Evolutionary conservation across 2,797 vertebrate species (phyloP), one percentile per base, ranked within the genome.

Genomic region (Myoxocephalus aenaeus): DNA sequence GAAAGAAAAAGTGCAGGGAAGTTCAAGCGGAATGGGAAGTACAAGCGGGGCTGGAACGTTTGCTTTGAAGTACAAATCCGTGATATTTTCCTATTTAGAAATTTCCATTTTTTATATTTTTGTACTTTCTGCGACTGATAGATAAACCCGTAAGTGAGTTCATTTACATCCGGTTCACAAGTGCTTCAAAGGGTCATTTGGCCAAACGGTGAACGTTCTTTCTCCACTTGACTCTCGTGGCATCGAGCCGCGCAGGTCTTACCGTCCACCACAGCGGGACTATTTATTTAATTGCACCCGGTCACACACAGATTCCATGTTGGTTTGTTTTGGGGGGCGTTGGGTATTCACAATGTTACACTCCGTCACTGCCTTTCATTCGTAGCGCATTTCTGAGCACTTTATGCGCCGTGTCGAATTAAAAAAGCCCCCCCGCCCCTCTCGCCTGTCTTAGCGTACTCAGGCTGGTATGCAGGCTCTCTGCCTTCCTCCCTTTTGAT

Each of bases 61-160:
- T 62, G 27, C 84, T 88, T 87, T 86, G 70, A 88, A 81, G 73
- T 83, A 56, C 32, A 77, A 79, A 81, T 79, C 66, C 25, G 17
- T 66, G 48, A 73, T 65, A 56, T 69, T 54, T 68, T 74, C 20
- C 56, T 64, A 56, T 64, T 42, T 67, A 62, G 34, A 42, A 65
- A 53, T 40, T n/a, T 77, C 63, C 9, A 4, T 79, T 77, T 82
- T 79, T 77, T 82, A 6, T 79, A 75, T 80, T 79, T 77, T 82
- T 62, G 57, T 27, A 64, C 32, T 70, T 64, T 38, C 20, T 68
- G 2, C 38, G 42, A 48, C 57, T 57, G 53, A 69, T 22, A 7
- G 67, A 73, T 71, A 42, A 76, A 54, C 25, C 17, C 5, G 70
- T 73, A 5, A 54, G 18, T 57, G 25, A 32, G 54, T 51, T 15